phyloP scores from a whole-genome alignment of 1,140 invertebrate genomes.

The Magallana ariakensis region DNA sequence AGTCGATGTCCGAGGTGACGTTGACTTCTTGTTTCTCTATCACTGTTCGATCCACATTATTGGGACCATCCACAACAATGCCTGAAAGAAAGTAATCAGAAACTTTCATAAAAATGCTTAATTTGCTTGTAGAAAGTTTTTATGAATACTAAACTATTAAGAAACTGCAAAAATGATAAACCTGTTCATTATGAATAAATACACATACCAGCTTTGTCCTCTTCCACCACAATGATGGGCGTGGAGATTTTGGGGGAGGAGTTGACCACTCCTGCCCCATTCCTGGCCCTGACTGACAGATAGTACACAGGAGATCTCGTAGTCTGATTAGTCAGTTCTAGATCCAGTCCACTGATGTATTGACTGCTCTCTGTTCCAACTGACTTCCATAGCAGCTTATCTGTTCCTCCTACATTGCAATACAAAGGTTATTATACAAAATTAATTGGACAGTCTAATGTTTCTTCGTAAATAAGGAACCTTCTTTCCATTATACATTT shows the following conservation, averaged over 20 bases:
- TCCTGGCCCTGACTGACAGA: constrained; percentile 57
- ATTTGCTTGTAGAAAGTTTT: too few relatives aligned
- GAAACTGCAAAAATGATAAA: background rate
- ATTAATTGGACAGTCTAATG: too few relatives aligned
- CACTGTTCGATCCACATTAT: constrained; percentile 30
- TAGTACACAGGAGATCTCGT: constrained; percentile 60
- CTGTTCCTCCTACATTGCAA: constrained; percentile 47
- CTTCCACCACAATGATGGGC: constrained; percentile 61
- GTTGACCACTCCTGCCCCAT: constrained; percentile 56
- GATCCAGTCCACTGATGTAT: constrained; percentile 54
- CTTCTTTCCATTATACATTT: too few relatives aligned
- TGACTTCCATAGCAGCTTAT: constrained; percentile 50
- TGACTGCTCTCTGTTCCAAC: constrained; percentile 35
- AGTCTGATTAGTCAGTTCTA: constrained; percentile 22
- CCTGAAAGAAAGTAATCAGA: constrained; percentile 40
- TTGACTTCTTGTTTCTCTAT: background rate
- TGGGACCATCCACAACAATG: constrained; percentile 60
- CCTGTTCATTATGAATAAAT: too few relatives aligned
- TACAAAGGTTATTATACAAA: background rate
- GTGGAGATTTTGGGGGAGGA: constrained; percentile 49
- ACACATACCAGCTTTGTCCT: constrained; percentile 61
- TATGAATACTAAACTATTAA: too few relatives aligned
- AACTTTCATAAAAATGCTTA: background rate
- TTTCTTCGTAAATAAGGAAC: too few relatives aligned
- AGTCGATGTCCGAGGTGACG: constrained; percentile 56